These are phyloP conservation scores for Helogale parvula DNA, from an alignment of 2,113 vertebrate genomes.

Conservation along the genomic window DNA sequence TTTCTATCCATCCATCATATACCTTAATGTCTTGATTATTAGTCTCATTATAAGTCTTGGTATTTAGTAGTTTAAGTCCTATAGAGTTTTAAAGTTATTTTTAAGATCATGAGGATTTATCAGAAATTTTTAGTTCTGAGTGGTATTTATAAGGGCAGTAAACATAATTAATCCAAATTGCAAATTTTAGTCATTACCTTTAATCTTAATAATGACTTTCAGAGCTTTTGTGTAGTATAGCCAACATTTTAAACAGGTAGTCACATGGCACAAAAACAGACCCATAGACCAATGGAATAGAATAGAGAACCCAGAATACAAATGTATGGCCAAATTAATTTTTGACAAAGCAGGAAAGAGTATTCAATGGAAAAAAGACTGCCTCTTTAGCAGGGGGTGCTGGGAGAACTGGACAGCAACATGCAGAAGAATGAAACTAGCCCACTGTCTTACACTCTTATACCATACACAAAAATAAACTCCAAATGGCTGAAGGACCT, in stretches of 20 bases:
- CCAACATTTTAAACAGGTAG: neutral
- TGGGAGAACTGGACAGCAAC: too few species aligned
- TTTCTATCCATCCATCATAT: neutral
- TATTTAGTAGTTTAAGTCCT: neutral
- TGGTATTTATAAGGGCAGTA: neutral
- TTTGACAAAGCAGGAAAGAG: too few species aligned
- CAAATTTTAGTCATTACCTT: slow-evolving; percentile 5
- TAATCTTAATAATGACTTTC: neutral
- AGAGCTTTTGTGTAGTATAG: neutral
- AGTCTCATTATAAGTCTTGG: neutral
- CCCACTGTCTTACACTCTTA: too few species aligned
- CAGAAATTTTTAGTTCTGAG: neutral
- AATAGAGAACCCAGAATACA: too few species aligned
- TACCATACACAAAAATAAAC: too few species aligned
- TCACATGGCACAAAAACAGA: neutral
- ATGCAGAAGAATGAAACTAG: too few species aligned
- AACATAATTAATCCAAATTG: neutral
- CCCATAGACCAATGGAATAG: too few species aligned
- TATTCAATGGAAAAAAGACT: too few species aligned
- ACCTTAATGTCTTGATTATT: neutral
- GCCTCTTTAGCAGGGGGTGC: too few species aligned
- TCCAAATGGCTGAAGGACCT: too few species aligned
- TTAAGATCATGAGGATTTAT: slow-evolving; percentile 8
- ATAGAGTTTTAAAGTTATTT: slow-evolving; percentile 16
- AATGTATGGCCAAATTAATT: too few species aligned